phyloP scores from a whole-genome alignment of 2,888 invertebrate genomes.

The Nomada ruficornis region DNA sequence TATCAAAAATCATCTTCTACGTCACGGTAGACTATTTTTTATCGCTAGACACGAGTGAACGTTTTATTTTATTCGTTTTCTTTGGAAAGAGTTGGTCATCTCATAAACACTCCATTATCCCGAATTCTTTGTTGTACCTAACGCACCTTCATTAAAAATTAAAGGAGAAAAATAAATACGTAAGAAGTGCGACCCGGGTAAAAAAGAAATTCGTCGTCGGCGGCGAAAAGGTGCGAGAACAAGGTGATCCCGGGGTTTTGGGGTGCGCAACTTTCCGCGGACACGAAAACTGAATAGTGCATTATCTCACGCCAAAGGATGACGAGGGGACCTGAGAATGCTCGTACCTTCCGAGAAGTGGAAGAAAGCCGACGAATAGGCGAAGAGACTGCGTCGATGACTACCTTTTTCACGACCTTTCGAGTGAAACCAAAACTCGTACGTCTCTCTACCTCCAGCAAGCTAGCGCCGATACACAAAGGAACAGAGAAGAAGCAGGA shows the following conservation, averaged over 20 bases:
- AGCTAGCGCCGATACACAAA: slow-evolving; percentile 42
- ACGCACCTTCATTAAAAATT: too few relatives aligned
- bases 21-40: too few relatives aligned
- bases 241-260: neutral
- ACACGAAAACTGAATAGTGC: slow-evolving; percentile 4
- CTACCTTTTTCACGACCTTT: slow-evolving; percentile 61
- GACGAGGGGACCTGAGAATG: slow-evolving; percentile 53
- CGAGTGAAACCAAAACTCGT: slow-evolving; percentile 66
- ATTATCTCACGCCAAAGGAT: slow-evolving; percentile 42
- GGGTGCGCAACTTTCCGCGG: slow-evolving; percentile 13
- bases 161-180: too few relatives aligned
- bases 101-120: too few relatives aligned
- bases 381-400: slow-evolving; percentile 23
- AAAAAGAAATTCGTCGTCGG: too few relatives aligned
- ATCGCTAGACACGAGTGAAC: too few relatives aligned
- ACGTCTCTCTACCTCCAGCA: slow-evolving; percentile 24
- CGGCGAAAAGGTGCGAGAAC: too few relatives aligned
- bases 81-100: too few relatives aligned
- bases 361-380: slow-evolving; percentile 49
- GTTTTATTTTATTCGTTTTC: too few relatives aligned
- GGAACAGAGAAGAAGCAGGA: slow-evolving; percentile 26
- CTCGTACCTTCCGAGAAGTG: slow-evolving; percentile 56
- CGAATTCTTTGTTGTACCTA: too few relatives aligned
- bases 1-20: neutral
- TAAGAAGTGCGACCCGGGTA: too few relatives aligned